Conservation (phyloP, 2,113 vertebrate species). For the Cyprinodon variegatus region DNA sequence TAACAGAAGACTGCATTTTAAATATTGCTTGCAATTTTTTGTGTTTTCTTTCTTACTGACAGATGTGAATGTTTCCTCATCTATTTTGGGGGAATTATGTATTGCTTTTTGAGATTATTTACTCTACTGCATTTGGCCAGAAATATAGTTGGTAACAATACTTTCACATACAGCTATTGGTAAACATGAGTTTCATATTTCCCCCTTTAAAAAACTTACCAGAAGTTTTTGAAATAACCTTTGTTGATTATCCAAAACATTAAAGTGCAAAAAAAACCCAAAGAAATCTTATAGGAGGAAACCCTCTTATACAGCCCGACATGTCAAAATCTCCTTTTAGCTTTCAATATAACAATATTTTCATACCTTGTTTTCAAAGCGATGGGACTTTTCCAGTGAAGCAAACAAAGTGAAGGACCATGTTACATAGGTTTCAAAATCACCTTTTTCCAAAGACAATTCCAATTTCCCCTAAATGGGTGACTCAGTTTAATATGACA, state of each 20-base stretch:
- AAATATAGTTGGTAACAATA: no score
- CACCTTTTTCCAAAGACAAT: not conserved
- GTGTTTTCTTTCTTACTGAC: no score
- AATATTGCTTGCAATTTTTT: no score
- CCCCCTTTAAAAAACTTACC: not conserved
- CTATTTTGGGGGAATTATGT: no score
- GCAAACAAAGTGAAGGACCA: not conserved
- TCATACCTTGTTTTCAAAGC: not conserved
- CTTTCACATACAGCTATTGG: no score
- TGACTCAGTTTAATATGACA: slow-evolving; percentile 19
- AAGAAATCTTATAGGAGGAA: not conserved
- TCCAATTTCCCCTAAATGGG: slow-evolving; percentile 3
- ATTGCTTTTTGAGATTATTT: no score
- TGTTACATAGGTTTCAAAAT: slow-evolving; percentile 1
- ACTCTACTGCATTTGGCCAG: no score
- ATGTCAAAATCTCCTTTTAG: not conserved
- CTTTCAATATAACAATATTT: not conserved
- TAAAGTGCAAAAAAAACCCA: not conserved
- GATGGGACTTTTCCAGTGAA: slow-evolving; percentile 8
- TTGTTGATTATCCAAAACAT: not conserved
- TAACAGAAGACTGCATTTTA: no score
- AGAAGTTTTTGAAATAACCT: not conserved
- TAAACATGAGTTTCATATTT: no score
- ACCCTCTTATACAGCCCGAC: no score
- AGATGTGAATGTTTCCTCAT: no score